Base-by-base conservation (phyloP, 2,113 vertebrate species). In the Prinia subflava region DNA sequence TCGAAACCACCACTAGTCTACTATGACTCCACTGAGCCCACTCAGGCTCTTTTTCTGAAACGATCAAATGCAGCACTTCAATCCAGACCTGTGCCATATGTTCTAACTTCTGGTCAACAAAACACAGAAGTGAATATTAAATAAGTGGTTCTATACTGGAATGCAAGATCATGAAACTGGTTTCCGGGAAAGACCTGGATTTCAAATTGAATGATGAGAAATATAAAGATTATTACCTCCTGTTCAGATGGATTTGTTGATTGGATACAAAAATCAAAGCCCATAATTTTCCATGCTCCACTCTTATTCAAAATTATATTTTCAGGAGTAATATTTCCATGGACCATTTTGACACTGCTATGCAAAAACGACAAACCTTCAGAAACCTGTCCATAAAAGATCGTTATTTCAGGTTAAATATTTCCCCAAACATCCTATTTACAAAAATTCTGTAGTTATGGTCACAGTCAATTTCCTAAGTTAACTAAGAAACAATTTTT, bases 221-320 rank as follows among this genome's bases (percentile, higher is more conserved):
- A 46, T 41, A 22, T 7, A 76, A 92, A 91, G 23, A 49, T 65
- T 55, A 78, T 96, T 97, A 99, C 99, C 98, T 99, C 99, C 67
- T 99, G 97, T 39, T 99, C 99, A 18, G 99, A 99, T 21, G 99
- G 98, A 98, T 99, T 99, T 84, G 91, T 97, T 33, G 99, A 99
- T 19, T 99, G 99, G 95, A 99, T 98, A 96, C 98, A 99, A 97
- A 99, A 99, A 97, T 99, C 99, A 95, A 99, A 99, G 68, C 99
- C 99, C 99, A 99, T 99, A 95, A 99, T 99, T 98, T 99, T 99
- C 99, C 99, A 99, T 30, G 99, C 98, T 85, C 99, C 99, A 57
- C 98, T 99, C 96, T 99, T 99, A 97, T 99, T 99, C 89, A 99
- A 97, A 97, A 99, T 99, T 95, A 99, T 98, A 96, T 99, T 99